A percentile compares a stretch with the other conserved stretches of the same genome.
phyloP scores from a whole-genome alignment of 2,888 invertebrate species.

The Alloscopus bannaensis region DNA sequence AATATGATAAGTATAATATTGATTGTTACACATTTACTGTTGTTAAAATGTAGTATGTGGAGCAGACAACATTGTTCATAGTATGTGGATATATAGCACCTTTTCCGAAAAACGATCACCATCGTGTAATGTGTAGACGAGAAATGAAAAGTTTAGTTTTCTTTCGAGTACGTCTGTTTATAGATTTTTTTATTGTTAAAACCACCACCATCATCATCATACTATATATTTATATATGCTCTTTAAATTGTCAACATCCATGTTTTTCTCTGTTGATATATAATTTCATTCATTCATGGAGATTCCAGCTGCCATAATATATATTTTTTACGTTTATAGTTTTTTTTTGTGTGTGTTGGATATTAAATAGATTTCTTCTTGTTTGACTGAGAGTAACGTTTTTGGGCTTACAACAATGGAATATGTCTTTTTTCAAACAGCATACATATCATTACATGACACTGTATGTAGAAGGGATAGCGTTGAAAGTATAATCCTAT shows the following conservation, averaged over 20 bases:
- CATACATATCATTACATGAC: conserved; percentile 5
- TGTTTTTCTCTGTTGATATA: too few species aligned
- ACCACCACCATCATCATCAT: conserved; percentile 39
- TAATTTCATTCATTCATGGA: conserved; percentile 44
- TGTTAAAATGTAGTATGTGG: neutral
- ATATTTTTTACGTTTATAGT: conserved; percentile 25
- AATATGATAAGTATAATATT: conserved; percentile 1
- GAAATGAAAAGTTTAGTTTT: conserved; percentile 10
- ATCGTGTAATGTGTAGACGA: conserved; percentile 10
- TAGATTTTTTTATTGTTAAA: conserved; percentile 49
- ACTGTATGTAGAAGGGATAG: conserved; percentile 17
- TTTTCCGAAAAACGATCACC: conserved; percentile 24
- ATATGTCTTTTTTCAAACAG: conserved; percentile 31
- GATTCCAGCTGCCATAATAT: conserved; percentile 55
- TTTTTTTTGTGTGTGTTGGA: too few species aligned
- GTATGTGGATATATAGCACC: conserved; percentile 24
- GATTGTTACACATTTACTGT: neutral
- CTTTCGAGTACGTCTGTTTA: conserved; percentile 21
- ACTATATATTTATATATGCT: too few species aligned
- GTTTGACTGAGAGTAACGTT: conserved; percentile 20
- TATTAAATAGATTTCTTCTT: too few species aligned
- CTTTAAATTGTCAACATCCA: too few species aligned
- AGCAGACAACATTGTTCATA: conserved; percentile 8
- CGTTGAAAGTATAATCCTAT: too few species aligned
- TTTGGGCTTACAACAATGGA: conserved; percentile 40